A percentile compares a stretch with the other conserved stretches of the same genome.
Conservation (phyloP, 2,888 invertebrate species). For the Meandrusa payeni region DNA sequence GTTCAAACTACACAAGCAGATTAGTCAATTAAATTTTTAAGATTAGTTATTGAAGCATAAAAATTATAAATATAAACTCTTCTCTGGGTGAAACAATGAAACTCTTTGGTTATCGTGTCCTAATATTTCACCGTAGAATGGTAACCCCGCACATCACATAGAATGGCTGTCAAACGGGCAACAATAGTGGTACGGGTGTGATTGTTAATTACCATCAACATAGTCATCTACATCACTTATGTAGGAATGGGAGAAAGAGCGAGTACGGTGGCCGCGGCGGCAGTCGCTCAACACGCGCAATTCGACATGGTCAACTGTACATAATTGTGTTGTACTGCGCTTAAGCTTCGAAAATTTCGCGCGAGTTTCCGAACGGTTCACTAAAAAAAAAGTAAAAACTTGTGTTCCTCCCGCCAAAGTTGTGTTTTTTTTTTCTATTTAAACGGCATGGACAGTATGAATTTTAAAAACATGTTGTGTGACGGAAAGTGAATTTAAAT, state of each 20-base stretch:
- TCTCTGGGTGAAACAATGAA: too few species aligned
- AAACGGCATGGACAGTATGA: constrained; percentile 36
- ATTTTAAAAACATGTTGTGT: constrained; percentile 57
- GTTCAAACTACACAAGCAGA: too few species aligned
- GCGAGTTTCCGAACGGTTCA: constrained; percentile 39
- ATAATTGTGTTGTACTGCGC: constrained; percentile 52
- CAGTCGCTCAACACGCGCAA: constrained; percentile 74
- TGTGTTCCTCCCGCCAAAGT: constrained; percentile 51
- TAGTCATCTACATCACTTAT: constrained; percentile 58
- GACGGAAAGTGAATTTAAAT: constrained; percentile 73
- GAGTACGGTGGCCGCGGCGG: constrained; percentile 59
- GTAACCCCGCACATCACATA: constrained; percentile 33
- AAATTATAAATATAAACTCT: too few species aligned
- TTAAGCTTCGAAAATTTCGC: constrained; percentile 44
- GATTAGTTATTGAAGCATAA: too few species aligned
- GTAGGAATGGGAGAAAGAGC: constrained; percentile 79
- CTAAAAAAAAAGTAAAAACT: constrained; percentile 35
- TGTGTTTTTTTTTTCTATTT: constrained; percentile 31
- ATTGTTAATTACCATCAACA: constrained; percentile 60
- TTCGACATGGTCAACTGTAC: constrained; percentile 77
- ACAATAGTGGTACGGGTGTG: constrained; percentile 31
- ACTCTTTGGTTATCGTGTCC: too few species aligned
- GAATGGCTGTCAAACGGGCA: constrained; percentile 28
- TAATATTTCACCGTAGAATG: neutral
- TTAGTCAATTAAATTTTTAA: too few species aligned